Evolutionary conservation across 64 coral and sea anemone genomes (phyloP).

Genomic region (Pocillopora verrucosa): DNA sequence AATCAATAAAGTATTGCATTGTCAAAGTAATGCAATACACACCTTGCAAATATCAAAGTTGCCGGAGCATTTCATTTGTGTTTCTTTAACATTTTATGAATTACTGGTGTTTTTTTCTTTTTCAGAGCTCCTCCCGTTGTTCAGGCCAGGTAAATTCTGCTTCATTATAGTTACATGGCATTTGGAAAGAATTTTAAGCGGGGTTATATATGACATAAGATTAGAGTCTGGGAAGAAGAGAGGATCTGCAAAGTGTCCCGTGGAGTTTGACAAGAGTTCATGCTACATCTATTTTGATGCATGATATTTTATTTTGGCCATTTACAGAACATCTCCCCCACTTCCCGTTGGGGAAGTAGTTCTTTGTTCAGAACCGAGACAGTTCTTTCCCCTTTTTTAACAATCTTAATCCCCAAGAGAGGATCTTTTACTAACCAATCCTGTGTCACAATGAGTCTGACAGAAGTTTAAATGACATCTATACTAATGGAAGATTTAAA

Average conservation of each 20-base stretch:
- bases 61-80: background rate
- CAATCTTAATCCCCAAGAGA: too few relatives aligned
- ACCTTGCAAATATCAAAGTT: background rate
- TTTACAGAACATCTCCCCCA: background rate
- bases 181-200: background rate
- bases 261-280: background rate
- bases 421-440: too few relatives aligned
- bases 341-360: too few relatives aligned
- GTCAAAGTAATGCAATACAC: background rate
- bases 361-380: too few relatives aligned
- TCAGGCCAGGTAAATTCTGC: background rate
- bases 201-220: background rate
- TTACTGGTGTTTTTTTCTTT: background rate
- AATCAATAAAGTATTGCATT: background rate
- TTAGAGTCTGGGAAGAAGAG: background rate
- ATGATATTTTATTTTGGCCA: background rate
- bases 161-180: background rate
- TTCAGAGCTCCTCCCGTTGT: background rate
- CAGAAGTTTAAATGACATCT: too few relatives aligned
- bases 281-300: background rate
- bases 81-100: background rate
- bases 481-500: too few relatives aligned
- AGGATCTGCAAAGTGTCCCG: too few relatives aligned
- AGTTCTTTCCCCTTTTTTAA: too few relatives aligned
- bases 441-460: too few relatives aligned